Percentiles rank a stretch among this genome's conserved stretches.
These are phyloP conservation scores for Pseudopipra pipra DNA, from an alignment of 2,113 vertebrate genomes.

Conservation along the genomic window DNA sequence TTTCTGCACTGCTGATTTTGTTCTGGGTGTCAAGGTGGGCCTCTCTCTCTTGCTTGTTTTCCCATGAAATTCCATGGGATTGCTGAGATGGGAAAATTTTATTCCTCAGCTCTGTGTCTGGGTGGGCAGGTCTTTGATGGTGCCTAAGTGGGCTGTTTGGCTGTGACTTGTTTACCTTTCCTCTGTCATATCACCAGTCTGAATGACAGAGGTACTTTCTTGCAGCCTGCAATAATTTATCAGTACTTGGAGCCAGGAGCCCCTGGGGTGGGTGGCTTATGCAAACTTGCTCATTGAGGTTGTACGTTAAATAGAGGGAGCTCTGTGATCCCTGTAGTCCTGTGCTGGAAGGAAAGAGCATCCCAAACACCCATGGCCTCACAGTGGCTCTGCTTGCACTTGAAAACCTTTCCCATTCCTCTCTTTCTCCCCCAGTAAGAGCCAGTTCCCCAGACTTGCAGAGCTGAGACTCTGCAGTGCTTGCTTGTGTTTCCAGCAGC, in stretches of 20 bases:
- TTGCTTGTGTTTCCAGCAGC: not conserved
- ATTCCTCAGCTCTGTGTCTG: not conserved
- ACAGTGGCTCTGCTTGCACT: not conserved
- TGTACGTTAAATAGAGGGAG: not conserved
- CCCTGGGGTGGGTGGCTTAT: not conserved
- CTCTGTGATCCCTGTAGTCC: not conserved
- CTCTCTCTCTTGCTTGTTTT: not conserved
- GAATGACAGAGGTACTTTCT: not conserved
- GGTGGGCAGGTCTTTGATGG: not conserved
- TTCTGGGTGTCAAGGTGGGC: not conserved
- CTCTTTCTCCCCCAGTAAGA: not conserved
- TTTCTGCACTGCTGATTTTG: not conserved
- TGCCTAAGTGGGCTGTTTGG: not conserved
- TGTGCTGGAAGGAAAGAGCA: not conserved
- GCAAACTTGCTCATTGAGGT: not conserved
- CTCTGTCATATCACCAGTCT: not conserved
- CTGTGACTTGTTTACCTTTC: not conserved
- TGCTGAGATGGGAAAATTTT: not conserved
- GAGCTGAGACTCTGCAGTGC: not conserved
- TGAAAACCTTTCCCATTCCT: not conserved
- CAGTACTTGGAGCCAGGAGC: not conserved
- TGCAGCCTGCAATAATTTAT: not conserved
- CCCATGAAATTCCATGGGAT: not conserved
- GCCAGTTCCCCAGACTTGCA: fast-evolving
- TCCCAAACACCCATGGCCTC: not conserved